phyloP scores from a whole-genome alignment of 2,113 vertebrate genomes.

The Hymenochirus boettgeri region DNA sequence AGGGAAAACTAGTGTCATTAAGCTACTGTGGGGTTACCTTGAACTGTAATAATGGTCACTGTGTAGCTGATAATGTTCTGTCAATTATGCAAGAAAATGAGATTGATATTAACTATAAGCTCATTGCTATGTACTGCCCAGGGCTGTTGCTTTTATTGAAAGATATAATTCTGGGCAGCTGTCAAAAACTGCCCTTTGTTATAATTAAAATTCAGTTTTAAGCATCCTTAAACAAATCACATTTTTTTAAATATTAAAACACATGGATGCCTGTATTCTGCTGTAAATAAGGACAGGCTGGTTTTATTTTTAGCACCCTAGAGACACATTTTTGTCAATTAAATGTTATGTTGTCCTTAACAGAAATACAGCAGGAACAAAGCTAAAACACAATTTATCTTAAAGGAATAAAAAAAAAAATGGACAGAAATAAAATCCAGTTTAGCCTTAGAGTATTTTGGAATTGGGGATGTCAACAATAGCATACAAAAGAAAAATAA shows the following conservation, averaged over 20 bases:
- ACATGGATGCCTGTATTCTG: background rate
- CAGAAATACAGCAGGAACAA: too few species aligned
- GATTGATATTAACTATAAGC: constrained; percentile 2
- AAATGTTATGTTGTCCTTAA: too few species aligned
- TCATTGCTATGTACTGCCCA: background rate
- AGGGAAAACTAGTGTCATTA: too few species aligned
- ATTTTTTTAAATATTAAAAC: background rate
- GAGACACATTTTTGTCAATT: background rate
- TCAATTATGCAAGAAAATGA: constrained; percentile 1
- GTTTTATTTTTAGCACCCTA: background rate
- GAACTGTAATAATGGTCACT: background rate
- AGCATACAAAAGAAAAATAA: too few species aligned
- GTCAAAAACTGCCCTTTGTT: background rate
- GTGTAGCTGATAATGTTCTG: constrained; percentile 2
- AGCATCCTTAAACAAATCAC: background rate
- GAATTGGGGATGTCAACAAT: too few species aligned
- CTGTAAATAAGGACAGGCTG: background rate
- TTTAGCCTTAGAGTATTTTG: too few species aligned
- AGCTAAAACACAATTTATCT: too few species aligned
- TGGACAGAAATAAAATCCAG: too few species aligned
- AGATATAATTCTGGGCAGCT: background rate
- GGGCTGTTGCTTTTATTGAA: constrained; percentile 1
- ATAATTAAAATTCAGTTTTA: background rate
- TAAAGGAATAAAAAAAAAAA: too few species aligned
- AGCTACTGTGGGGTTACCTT: too few species aligned